Evolutionary conservation across 2,888 invertebrate species (phyloP).

Genomic region (Philhelius pedissequus): DNA sequence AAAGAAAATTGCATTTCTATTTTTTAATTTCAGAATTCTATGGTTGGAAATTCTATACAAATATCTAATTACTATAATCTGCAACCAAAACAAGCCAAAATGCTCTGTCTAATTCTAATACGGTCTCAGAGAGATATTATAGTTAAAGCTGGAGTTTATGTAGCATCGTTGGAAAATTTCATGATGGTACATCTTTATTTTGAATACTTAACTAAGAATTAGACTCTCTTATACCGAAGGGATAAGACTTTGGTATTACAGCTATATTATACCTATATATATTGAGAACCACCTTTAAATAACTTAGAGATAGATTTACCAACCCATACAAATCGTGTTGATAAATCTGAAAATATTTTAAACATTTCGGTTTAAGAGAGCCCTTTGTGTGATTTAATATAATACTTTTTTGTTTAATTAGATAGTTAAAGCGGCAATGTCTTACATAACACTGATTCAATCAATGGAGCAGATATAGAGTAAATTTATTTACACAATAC

Average conservation of each 20-base stretch:
- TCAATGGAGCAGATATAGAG: slow-evolving; percentile 31
- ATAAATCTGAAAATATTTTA: too few species aligned
- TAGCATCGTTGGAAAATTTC: slow-evolving; percentile 76
- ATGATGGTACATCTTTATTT: slow-evolving; percentile 72
- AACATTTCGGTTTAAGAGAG: too few species aligned
- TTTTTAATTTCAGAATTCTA: slow-evolving; percentile 71
- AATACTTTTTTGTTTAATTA: slow-evolving; percentile 1
- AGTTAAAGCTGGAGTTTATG: slow-evolving; percentile 75
- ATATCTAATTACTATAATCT: slow-evolving; percentile 74
- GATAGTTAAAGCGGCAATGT: slow-evolving; percentile 55
- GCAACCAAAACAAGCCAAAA: slow-evolving; percentile 71
- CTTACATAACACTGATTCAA: slow-evolving; percentile 54
- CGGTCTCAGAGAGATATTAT: slow-evolving; percentile 74
- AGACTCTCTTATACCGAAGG: too few species aligned
- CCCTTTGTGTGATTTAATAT: too few species aligned
- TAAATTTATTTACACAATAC: too few species aligned
- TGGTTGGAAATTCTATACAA: slow-evolving; percentile 73
- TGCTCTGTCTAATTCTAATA: slow-evolving; percentile 72
- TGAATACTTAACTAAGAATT: too few species aligned
- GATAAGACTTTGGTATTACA: too few species aligned
- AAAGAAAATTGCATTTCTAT: too few species aligned
- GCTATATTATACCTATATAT: too few species aligned
- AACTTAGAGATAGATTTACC: too few species aligned
- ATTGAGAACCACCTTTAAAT: too few species aligned
- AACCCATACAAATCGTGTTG: too few species aligned